These are phyloP conservation scores for Carapus acus DNA, from an alignment of 2,797 vertebrate species.

Conservation along the genomic window DNA sequence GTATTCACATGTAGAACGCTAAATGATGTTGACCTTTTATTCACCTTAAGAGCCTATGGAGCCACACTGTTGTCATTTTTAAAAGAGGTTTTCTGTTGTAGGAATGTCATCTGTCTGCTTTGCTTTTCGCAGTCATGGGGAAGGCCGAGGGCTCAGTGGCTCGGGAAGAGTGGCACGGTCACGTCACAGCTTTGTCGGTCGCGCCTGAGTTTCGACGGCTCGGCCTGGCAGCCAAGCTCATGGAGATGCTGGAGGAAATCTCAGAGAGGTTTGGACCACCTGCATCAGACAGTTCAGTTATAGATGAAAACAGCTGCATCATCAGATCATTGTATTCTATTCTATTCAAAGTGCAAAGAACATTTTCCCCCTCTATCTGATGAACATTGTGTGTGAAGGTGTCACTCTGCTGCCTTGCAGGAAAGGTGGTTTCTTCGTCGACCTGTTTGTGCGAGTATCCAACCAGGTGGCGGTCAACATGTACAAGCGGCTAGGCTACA, in stretches of 20 bases:
- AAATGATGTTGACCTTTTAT: too few relatives aligned
- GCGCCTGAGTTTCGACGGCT: conserved; percentile 90
- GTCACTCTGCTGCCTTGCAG: conserved; percentile 48
- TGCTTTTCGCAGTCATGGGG: conserved; percentile 85
- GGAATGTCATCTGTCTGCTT: not conserved
- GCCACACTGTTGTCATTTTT: too few relatives aligned
- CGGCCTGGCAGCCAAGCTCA: conserved; percentile 89
- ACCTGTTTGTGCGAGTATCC: conserved; percentile 93
- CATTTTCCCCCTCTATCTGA: too few relatives aligned
- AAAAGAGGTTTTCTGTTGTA: not conserved
- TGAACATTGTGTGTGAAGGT: too few relatives aligned
- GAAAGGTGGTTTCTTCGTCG: conserved; percentile 95
- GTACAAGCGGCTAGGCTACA: conserved; percentile 94
- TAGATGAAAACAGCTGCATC: too few relatives aligned
- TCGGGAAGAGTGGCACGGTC: conserved; percentile 93
- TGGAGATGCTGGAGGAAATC: conserved; percentile 95
- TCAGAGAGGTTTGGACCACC: conserved; percentile 80
- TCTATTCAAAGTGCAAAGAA: too few relatives aligned
- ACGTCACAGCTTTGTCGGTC: conserved; percentile 91
- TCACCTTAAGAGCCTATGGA: too few relatives aligned
- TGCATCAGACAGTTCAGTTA: too few relatives aligned
- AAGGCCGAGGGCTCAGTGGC: conserved; percentile 95
- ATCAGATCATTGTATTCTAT: too few relatives aligned
- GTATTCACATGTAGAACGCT: too few relatives aligned
- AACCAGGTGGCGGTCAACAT: conserved; percentile 97